Evolutionary conservation across 2,797 vertebrate genomes (phyloP), one percentile per base, ranked within the genome.

Genomic region (Eupleurogrammus muticus): DNA sequence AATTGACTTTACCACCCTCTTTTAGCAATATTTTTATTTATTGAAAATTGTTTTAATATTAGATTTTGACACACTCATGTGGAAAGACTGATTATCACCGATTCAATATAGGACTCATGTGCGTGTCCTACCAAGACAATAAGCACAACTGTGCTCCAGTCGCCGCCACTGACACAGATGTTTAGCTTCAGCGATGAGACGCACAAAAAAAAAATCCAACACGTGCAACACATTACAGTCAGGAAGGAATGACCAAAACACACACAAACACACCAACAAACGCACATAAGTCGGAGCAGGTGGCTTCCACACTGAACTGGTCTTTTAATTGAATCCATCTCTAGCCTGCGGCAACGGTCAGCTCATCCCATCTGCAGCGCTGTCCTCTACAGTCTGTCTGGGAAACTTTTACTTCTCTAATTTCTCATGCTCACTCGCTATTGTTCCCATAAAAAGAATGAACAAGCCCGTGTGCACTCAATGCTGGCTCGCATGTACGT

Each of bases 251-350:
- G 28, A 28, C 40, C 35, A 36, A 69, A 9, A 47, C 53, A 66
- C 42, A 28, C 61, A 52, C 46, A 44, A n/a, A 58, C 8, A 38
- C n/a, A 52, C 66, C 51, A 56, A 80, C 60, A 81, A 36, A 35
- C 60, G 65, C 6, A 50, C 56, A 65, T 72, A 73, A 80, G 80
- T 72, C 68, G 58, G 70, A 77, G 73, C 87, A 90, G 87, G 86
- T 86, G 83, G 75, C 67, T 69, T 65, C 79, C 28, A 49, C 70
- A 32, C 46, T 36, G 73, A 52, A 44, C 59, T 24, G n/a, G 52
- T 57, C 73, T 53, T 75, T 64, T 79, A 82, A 86, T 83, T 77
- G 64, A 79, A 83, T 74, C 80, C 87, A 77, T 84, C 49, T 72
- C 50, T 20, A 4, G 47, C 84, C 67, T 17, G 11, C 36, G 60